Base-by-base conservation (phyloP, 2,113 vertebrate genomes). In the Cyanistes caeruleus region DNA sequence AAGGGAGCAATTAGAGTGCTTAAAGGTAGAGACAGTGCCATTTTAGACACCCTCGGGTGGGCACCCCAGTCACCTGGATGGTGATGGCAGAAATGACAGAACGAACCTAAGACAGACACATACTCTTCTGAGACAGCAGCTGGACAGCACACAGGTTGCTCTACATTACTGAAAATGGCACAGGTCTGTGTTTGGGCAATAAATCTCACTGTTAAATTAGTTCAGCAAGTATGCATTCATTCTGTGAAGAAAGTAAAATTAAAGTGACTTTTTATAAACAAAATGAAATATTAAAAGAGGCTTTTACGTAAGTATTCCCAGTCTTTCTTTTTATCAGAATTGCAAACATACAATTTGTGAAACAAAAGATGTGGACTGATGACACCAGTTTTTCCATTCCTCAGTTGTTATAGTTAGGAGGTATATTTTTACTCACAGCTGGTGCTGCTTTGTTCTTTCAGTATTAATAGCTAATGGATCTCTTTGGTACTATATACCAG, bases 111-210 rank as follows among this genome's bases (percentile, higher is more conserved):
- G 30, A 55, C 10, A 79, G 63, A 77, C 8, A 39, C 7, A 4
- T 9, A 7, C 2, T 22, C 33, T 85, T 27, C 56, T 49, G 46
- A 20, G 67, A 31, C 7, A 53, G 30, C 35, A 68, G 18, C 44
- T 41, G 49, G 27, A 48, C 2, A 5, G 48, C 22, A 63, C 44
- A 48, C 2, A 24, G 39, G 27, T 51, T 35, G 56, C 43, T 39
- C 22, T 1, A 15, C 23, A 9, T 43, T 8, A n/a, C 23, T 21
- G 5, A 30, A 62, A 89, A 14, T 0, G 1, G 11, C 39, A 81
- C 20, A 70, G n/a, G 5, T 33, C n/a, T 69, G 20, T 39, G 10
- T 39, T 13, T 14, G 4, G 31, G 20, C 60, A 59, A 33, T 9
- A 10, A 67, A 59, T 16, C 33, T 70, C 56, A 8, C 33, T 51